A percentile compares a stretch with the other conserved stretches of the same genome.
phyloP scores from a whole-genome alignment of 2,888 invertebrate genomes.

The Microctonus hyperodae region DNA sequence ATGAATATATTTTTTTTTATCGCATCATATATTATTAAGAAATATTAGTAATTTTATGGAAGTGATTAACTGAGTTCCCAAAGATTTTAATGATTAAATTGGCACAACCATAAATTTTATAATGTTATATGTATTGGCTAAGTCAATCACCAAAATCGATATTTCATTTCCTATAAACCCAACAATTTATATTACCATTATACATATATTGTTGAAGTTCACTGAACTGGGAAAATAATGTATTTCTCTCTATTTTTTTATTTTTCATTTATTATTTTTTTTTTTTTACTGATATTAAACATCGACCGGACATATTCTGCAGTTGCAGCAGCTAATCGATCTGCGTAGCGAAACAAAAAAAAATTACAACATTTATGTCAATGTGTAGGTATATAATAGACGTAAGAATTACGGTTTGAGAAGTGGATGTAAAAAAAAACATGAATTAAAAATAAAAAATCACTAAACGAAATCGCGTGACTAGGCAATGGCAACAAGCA shows the following conservation, averaged over 20 bases:
- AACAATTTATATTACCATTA: not conserved
- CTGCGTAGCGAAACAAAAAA: constrained; percentile 41
- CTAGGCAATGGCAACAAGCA: not conserved
- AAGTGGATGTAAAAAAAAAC: not conserved
- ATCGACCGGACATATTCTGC: constrained; percentile 16
- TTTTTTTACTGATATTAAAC: not conserved
- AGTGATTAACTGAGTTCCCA: constrained; percentile 4
- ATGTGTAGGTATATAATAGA: not conserved
- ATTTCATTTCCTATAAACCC: constrained; percentile 13
- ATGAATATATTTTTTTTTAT: no score
- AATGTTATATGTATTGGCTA: not conserved
- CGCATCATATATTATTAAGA: no score
- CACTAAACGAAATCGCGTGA: constrained; percentile 11
- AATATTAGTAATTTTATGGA: no score
- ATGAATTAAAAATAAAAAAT: not conserved
- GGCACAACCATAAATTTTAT: not conserved
- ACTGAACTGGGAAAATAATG: constrained; percentile 13
- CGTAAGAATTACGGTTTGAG: not conserved
- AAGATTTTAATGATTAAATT: not conserved
- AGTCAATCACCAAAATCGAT: constrained; percentile 21
- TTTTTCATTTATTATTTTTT: not conserved
- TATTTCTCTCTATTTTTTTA: no score
- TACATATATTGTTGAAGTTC: not conserved
- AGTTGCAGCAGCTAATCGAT: constrained; percentile 24
- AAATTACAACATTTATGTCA: not conserved